Evolutionary conservation across 2,888 invertebrate species (phyloP).

Genomic region (Podabrus alpinus): DNA sequence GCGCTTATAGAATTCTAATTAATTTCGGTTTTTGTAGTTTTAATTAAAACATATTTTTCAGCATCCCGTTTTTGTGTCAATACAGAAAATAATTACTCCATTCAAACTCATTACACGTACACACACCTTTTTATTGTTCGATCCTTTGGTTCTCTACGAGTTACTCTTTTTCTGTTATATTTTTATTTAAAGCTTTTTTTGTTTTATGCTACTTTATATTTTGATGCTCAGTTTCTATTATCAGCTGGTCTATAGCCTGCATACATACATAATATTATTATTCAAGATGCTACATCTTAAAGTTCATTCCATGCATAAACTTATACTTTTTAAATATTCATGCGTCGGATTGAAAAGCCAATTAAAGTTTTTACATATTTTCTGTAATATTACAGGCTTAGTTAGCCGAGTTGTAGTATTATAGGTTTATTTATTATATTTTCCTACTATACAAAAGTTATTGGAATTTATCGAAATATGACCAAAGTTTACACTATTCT

Average conservation of each 20-base stretch:
- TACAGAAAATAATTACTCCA: not conserved
- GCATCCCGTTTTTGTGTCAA: not conserved
- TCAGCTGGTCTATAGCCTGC: not conserved
- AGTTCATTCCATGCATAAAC: not conserved
- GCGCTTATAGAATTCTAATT: not conserved
- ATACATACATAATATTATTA: no score
- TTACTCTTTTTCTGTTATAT: not conserved
- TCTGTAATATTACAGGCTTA: not conserved
- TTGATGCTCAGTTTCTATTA: not conserved
- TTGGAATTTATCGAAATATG: not conserved
- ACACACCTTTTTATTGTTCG: not conserved
- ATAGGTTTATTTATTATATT: not conserved
- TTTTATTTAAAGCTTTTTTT: not conserved
- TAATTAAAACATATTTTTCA: not conserved
- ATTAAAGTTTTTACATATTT: no score
- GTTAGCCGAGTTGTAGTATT: not conserved
- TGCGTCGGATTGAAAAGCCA: no score
- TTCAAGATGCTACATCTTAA: not conserved
- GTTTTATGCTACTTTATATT: not conserved
- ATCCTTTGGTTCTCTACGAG: not conserved
- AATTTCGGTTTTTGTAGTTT: slow-evolving; percentile 2
- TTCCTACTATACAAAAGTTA: not conserved
- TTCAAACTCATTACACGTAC: not conserved
- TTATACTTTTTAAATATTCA: not conserved
- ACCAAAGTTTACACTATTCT: not conserved